phyloP scores from a whole-genome alignment of 2,888 invertebrate genomes.

The Cryptops parisi region DNA sequence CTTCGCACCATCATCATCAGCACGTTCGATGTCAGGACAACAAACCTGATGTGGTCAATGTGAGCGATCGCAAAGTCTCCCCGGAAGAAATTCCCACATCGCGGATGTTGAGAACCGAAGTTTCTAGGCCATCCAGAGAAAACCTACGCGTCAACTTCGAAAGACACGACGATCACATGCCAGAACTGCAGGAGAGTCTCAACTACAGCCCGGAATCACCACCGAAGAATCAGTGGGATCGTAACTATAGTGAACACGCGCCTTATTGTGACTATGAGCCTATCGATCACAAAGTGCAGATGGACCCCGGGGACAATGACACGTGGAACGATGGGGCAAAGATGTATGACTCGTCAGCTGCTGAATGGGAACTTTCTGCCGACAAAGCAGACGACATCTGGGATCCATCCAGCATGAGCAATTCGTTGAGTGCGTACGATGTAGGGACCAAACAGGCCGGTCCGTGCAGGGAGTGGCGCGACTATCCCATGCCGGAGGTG shows the following conservation, averaged over 20 bases:
- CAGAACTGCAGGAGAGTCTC: constrained; percentile 1
- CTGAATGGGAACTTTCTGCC: not conserved
- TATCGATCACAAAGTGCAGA: not conserved
- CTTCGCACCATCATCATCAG: not conserved
- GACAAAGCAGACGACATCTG: not conserved
- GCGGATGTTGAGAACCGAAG: not conserved
- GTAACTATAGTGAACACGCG: not conserved
- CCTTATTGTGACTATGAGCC: not conserved
- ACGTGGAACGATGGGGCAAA: constrained; percentile 1
- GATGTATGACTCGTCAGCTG: not conserved
- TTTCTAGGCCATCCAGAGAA: constrained; percentile 1
- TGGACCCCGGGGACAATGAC: not conserved
- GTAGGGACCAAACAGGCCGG: not conserved
- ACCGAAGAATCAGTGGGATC: not conserved
- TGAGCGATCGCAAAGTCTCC: not conserved
- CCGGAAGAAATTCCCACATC: not conserved
- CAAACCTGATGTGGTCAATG: constrained; percentile 16
- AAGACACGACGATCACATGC: not conserved
- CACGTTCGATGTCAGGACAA: constrained; percentile 10
- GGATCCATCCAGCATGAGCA: not conserved
- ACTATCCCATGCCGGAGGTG: not conserved
- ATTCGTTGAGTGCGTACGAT: not conserved
- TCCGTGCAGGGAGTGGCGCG: not conserved
- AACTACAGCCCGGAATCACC: constrained; percentile 4
- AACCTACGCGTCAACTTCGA: not conserved